Percentiles rank a stretch among this genome's conserved stretches.
These are phyloP conservation scores for Vanessa tameamea DNA, from an alignment of 1,140 invertebrate species.

Conservation along the genomic window DNA sequence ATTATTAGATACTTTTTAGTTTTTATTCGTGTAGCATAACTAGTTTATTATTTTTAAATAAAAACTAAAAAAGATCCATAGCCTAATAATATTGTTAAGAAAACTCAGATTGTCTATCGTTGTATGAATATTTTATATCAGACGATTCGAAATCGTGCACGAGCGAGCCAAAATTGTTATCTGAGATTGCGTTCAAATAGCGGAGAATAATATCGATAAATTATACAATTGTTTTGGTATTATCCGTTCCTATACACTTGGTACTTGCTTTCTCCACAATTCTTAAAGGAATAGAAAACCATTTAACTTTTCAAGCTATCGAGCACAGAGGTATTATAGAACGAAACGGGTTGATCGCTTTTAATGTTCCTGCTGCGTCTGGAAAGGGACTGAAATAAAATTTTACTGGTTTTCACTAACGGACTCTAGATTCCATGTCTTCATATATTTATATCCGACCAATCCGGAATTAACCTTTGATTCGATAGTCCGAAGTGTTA, in stretches of 20 bases:
- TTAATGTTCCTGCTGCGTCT: conserved; percentile 33
- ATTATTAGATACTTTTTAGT: too few relatives aligned
- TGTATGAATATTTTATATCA: neutral
- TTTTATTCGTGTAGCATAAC: too few relatives aligned
- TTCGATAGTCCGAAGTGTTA: neutral
- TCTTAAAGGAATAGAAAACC: conserved; percentile 20
- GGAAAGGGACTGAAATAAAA: conserved; percentile 35
- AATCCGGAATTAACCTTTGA: neutral
- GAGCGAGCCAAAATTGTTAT: conserved; percentile 15
- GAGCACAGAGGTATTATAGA: conserved; percentile 26
- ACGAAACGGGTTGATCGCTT: conserved; percentile 35
- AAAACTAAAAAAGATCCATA: neutral
- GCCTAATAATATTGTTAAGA: neutral
- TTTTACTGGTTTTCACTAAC: conserved; percentile 25
- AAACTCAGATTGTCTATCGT: neutral
- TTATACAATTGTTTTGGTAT: conserved; percentile 21
- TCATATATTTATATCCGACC: neutral
- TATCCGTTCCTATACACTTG: conserved; percentile 1
- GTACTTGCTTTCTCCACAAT: conserved; percentile 15
- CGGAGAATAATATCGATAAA: conserved; percentile 18
- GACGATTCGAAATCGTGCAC: conserved; percentile 1
- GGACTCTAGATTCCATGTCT: neutral
- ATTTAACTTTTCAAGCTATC: conserved; percentile 39
- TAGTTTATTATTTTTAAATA: too few relatives aligned
- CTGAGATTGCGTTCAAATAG: conserved; percentile 20